A percentile compares a stretch with the other conserved stretches of the same genome.
Evolutionary conservation across 2,113 vertebrate genomes (phyloP).

Genomic region (Accipiter cooperii): DNA sequence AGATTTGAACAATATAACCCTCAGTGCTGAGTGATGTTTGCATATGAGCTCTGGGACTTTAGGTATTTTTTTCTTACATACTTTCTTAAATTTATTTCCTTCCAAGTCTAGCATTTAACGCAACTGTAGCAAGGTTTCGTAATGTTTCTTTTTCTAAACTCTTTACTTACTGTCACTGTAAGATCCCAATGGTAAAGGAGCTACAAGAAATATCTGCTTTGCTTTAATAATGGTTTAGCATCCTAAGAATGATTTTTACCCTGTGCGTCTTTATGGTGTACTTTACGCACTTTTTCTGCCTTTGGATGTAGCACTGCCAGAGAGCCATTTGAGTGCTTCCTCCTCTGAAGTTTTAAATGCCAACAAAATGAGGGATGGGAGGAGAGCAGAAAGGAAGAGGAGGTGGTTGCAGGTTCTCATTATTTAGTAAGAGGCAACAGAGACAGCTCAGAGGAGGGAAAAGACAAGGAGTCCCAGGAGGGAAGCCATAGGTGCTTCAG

Average conservation of each 20-base stretch:
- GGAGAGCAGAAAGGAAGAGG: not conserved
- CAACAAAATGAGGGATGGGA: not conserved
- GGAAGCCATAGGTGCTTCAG: not conserved
- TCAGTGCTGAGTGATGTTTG: not conserved
- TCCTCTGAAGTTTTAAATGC: not conserved
- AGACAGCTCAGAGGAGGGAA: not conserved
- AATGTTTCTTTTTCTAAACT: not conserved
- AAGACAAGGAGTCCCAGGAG: not conserved
- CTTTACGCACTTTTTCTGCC: not conserved
- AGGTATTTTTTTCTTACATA: not conserved
- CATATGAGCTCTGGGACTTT: not conserved
- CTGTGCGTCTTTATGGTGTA: not conserved
- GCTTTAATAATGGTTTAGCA: not conserved
- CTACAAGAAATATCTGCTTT: not conserved
- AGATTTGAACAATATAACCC: not conserved
- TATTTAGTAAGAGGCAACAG: not conserved
- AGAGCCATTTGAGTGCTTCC: not conserved
- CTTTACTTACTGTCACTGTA: not conserved
- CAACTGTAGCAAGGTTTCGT: not conserved
- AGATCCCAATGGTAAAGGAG: not conserved
- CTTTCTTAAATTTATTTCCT: not conserved
- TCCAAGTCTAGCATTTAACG: not conserved
- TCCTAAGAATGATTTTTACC: not conserved
- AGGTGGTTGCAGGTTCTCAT: not conserved
- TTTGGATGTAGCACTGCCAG: not conserved